A percentile compares a stretch with the other conserved stretches of the same genome.
phyloP scores from a whole-genome alignment of 2,113 vertebrate genomes.

The Cromileptes altivelis region DNA sequence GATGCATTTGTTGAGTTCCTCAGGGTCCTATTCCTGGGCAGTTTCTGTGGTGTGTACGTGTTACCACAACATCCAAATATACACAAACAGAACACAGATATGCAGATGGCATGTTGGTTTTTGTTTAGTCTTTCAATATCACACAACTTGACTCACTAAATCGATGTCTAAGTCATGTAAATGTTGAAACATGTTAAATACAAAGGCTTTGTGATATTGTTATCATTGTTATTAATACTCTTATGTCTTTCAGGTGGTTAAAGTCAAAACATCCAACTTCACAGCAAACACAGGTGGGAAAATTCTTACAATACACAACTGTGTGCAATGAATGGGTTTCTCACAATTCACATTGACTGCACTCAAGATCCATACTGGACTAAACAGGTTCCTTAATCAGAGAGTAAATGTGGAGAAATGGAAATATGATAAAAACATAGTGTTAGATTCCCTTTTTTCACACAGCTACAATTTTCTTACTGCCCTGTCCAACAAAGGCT shows the following conservation, averaged over 20 bases:
- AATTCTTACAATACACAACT: background rate
- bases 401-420: background rate
- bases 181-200: no score
- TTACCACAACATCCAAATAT: background rate
- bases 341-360: background rate
- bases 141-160: background rate
- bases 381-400: background rate
- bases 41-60: background rate
- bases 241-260: slow-evolving; percentile 25
- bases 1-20: background rate
- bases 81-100: background rate
- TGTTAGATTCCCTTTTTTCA: background rate
- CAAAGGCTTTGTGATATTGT: background rate
- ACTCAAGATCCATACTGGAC: background rate
- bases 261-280: background rate
- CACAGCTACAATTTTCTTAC: no score
- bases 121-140: background rate
- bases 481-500: background rate
- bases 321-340: background rate
- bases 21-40: background rate
- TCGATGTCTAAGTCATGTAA: background rate
- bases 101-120: background rate
- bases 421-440: background rate
- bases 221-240: background rate
- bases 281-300: slow-evolving; percentile 16